Percentiles rank a stretch among this genome's conserved stretches.
Evolutionary conservation across 2,113 vertebrate genomes (phyloP).

Genomic region (Sphyrna mokarran): DNA sequence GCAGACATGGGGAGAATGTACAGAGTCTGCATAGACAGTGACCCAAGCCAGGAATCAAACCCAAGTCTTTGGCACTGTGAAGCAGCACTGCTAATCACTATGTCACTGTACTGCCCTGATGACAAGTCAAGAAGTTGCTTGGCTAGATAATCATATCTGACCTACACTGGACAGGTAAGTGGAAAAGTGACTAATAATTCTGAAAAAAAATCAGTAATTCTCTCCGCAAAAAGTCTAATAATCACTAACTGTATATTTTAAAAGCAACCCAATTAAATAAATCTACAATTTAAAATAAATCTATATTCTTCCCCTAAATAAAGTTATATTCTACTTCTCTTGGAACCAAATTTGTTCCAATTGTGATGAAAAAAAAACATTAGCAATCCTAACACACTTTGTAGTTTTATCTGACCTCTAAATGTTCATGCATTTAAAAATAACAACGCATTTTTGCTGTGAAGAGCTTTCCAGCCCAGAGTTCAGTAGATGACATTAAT

Average conservation of each 20-base stretch:
- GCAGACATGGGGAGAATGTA: too few species aligned
- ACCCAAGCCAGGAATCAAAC: too few species aligned
- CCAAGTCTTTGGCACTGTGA: too few species aligned
- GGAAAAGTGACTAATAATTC: not conserved
- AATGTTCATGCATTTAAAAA: not conserved
- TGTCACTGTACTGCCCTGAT: too few species aligned
- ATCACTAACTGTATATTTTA: not conserved
- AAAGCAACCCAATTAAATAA: not conserved
- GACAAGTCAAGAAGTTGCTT: not conserved
- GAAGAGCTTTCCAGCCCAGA: not conserved
- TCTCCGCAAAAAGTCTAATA: not conserved
- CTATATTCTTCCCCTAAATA: not conserved
- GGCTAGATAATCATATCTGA: not conserved
- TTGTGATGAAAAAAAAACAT: not conserved
- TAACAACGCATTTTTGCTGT: too few species aligned
- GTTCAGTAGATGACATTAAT: not conserved
- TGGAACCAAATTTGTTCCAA: not conserved
- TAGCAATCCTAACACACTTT: not conserved
- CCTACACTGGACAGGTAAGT: not conserved
- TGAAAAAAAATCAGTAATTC: not conserved
- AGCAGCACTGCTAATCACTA: too few species aligned
- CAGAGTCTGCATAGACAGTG: too few species aligned
- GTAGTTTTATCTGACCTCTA: not conserved
- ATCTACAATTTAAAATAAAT: not conserved
- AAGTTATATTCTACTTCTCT: not conserved